phyloP scores from a whole-genome alignment of 1,140 invertebrate species.

The Phocides pigmalion region DNA sequence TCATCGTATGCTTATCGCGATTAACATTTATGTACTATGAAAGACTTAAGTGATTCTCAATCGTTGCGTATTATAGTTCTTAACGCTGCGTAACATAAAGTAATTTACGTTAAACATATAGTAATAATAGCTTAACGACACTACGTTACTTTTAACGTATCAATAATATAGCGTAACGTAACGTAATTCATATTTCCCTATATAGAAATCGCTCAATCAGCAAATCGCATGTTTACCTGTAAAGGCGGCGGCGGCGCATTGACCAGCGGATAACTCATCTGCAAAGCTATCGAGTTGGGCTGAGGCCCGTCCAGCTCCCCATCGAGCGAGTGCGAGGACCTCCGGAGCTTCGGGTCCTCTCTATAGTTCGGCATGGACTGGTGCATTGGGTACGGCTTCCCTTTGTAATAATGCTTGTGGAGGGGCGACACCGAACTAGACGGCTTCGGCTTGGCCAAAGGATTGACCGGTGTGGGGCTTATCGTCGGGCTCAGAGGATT shows the following conservation, averaged over 20 bases:
- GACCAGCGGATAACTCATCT: conserved; percentile 82
- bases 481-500: conserved; percentile 42
- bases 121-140: too few relatives aligned
- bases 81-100: too few relatives aligned
- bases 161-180: too few relatives aligned
- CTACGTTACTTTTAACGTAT: too few relatives aligned
- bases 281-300: conserved; percentile 82
- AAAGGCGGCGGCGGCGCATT: conserved; percentile 69
- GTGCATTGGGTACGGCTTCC: conserved; percentile 53
- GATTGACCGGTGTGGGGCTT: conserved; percentile 41
- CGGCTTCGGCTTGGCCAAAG: conserved; percentile 51
- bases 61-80: too few relatives aligned
- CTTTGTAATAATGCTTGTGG: conserved; percentile 47
- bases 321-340: conserved; percentile 67
- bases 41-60: too few relatives aligned
- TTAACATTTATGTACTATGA: too few relatives aligned
- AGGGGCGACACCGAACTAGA: conserved; percentile 17
- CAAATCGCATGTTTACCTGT: conserved; percentile 55
- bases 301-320: conserved; percentile 65
- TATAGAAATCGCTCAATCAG: conserved; percentile 4
- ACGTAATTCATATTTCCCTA: too few relatives aligned
- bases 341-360: conserved; percentile 48
- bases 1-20: too few relatives aligned
- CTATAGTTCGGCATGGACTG: conserved; percentile 57
- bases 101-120: too few relatives aligned